These are phyloP conservation scores for Villa cingulata DNA, from an alignment of 2,888 invertebrate species.

Conservation along the genomic window DNA sequence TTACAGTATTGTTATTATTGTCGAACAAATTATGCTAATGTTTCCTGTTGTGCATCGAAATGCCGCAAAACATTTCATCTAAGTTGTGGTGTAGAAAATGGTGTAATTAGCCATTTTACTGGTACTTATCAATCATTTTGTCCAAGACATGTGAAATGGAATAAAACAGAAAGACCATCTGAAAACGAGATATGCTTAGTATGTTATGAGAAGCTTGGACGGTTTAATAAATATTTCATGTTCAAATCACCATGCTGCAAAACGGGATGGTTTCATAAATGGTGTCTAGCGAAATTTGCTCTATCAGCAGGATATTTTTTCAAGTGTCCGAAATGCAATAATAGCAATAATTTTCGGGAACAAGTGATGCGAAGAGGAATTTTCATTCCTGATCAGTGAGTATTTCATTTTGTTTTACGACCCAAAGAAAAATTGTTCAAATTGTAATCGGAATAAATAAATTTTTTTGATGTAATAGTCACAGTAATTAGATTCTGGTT, in stretches of 20 bases:
- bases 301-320: slow-evolving; percentile 66
- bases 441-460: not conserved
- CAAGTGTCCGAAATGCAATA: slow-evolving; percentile 73
- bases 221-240: slow-evolving; percentile 35
- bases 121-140: slow-evolving; percentile 43
- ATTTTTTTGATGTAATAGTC: too few species aligned
- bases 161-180: slow-evolving; percentile 5
- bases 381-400: slow-evolving; percentile 65
- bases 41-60: slow-evolving; percentile 50
- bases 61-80: slow-evolving; percentile 62
- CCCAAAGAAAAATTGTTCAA: too few species aligned
- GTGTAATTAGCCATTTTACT: slow-evolving; percentile 49
- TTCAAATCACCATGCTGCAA: slow-evolving; percentile 66
- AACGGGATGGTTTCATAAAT: slow-evolving; percentile 62
- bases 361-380: slow-evolving; percentile 53
- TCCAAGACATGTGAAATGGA: slow-evolving; percentile 15
- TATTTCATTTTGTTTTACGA: too few species aligned
- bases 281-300: slow-evolving; percentile 57
- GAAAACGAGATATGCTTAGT: slow-evolving; percentile 44
- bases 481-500: too few species aligned
- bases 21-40: slow-evolving; percentile 47
- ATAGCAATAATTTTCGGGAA: slow-evolving; percentile 47
- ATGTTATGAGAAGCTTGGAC: slow-evolving; percentile 46
- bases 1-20: slow-evolving; percentile 59
- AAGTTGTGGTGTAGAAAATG: slow-evolving; percentile 53